Percentiles rank a stretch among this genome's conserved stretches.
These are phyloP conservation scores for Polydesmus complanatus DNA, from an alignment of 2,888 invertebrate genomes.

Conservation along the genomic window DNA sequence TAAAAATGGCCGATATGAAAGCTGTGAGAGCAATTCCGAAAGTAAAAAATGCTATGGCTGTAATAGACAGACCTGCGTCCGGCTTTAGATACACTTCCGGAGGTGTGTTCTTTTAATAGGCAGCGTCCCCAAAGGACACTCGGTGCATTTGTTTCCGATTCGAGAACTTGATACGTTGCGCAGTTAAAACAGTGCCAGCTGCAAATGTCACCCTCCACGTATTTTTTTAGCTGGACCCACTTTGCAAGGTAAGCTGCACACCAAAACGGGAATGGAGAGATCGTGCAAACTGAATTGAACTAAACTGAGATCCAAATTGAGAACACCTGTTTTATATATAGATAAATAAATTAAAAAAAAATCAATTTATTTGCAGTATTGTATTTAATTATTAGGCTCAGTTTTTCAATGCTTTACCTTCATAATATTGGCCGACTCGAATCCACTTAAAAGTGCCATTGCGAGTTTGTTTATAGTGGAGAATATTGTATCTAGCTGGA, in stretches of 20 bases:
- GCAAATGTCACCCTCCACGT: constrained; percentile 82
- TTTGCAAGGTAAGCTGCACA: constrained; percentile 79
- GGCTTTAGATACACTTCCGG: constrained; percentile 47
- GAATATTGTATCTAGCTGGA: constrained; percentile 85
- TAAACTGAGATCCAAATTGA: constrained; percentile 63
- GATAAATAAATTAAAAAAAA: too few species aligned
- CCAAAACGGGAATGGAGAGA: constrained; percentile 67
- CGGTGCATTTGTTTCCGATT: constrained; percentile 65
- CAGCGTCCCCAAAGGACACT: constrained; percentile 64
- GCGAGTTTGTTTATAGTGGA: constrained; percentile 76
- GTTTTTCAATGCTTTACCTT: too few species aligned
- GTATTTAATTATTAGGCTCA: too few species aligned
- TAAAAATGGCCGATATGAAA: constrained; percentile 65
- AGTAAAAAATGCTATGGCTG: constrained; percentile 57
- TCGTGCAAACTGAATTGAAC: constrained; percentile 70
- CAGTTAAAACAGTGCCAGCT: constrained; percentile 92
- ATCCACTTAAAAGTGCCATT: constrained; percentile 67
- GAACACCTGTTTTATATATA: too few species aligned
- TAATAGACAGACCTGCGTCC: constrained; percentile 74
- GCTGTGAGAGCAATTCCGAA: constrained; percentile 45
- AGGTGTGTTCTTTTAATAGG: constrained; percentile 60
- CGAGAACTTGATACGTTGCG: constrained; percentile 60
- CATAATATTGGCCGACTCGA: constrained; percentile 70
- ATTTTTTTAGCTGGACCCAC: constrained; percentile 78
- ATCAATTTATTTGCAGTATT: too few species aligned